phyloP scores from a whole-genome alignment of 2,113 vertebrate genomes.

The Chloropsis cyanopogon region DNA sequence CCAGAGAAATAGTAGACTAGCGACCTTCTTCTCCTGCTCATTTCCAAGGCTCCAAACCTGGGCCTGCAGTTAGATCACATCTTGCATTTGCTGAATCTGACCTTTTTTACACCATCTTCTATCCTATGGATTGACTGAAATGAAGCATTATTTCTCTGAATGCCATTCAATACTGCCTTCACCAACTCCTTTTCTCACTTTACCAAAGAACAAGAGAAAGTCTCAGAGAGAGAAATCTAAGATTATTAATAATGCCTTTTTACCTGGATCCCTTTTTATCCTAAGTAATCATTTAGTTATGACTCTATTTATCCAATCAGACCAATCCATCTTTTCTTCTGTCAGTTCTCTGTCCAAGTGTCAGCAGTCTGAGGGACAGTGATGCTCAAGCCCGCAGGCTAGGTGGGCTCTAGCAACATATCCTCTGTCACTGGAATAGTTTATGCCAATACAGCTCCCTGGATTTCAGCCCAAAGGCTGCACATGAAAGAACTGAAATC shows the following conservation, averaged over 20 bases:
- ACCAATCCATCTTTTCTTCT: not conserved
- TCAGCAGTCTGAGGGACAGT: not conserved
- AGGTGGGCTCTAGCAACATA: not conserved
- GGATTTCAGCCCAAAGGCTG: not conserved
- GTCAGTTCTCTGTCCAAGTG: not conserved
- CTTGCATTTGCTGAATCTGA: not conserved
- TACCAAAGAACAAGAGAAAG: not conserved
- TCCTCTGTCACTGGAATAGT: not conserved
- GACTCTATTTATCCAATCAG: not conserved
- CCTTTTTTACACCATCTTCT: not conserved
- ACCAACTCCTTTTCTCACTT: not conserved
- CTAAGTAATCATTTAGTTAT: not conserved
- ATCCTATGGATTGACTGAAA: not conserved
- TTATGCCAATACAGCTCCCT: not conserved
- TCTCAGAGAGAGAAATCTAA: not conserved
- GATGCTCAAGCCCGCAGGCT: not conserved
- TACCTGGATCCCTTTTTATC: not conserved
- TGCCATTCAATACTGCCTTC: not conserved
- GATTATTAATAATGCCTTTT: not conserved
- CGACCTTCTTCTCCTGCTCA: not conserved
- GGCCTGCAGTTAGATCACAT: not conserved
- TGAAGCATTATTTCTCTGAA: not conserved
- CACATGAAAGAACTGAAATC: slow-evolving; percentile 19
- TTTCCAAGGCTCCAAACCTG: not conserved
- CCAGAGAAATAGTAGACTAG: not conserved